Evolutionary conservation across 2,113 vertebrate genomes (phyloP), one percentile per base, ranked within the genome.

Genomic region (Daphoenositta chrysoptera): DNA sequence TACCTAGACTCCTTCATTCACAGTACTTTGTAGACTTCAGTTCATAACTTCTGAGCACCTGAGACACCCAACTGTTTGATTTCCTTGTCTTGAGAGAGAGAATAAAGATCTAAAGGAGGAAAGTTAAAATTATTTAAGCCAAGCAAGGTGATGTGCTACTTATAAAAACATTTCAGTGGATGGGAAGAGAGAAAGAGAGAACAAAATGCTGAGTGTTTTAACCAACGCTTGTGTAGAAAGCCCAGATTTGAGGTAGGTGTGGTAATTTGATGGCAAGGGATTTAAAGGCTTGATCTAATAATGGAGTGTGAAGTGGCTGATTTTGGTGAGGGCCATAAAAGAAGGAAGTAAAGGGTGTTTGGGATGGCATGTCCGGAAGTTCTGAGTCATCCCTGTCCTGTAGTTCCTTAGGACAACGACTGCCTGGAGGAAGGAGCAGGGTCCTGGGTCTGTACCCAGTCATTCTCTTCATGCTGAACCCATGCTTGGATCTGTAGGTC

Each of bases 381-480:
- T 92, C 11, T 17, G 68, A 75, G 18, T 50, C 37, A 9, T 68
- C 26, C 23, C 61, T 53, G 21, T 66, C 31, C 35, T 40, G 45
- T 27, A 8, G n/a, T 37, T 68, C 7, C 45, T 56, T 58, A 6
- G 0, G 23, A 40, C 26, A 64, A 68, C 1, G 3, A 20, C 23
- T 39, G 66, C 56, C 47, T 54, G 31, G 15, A 66, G 66, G 44
- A 35, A 65, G 53, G n/a, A 88, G 40, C 48, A 24, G 3, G 14
- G 7, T 8, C 0, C 57, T 13, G 0, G 33, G 40, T 37, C 39
- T 75, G 35, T 66, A 31, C 18, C 39, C 15, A 45, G 1, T n/a
- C 13, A 4, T 51, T 42, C 50, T 54, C 7, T 28, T 73, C 39
- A 1, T 47, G 42, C 28, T 10, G 4, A 71, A 28, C 58, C 53